Evolutionary conservation across 37 sponge, comb jelly and placozoan species (phyloP).

Genomic region (Beroe forskalii): DNA sequence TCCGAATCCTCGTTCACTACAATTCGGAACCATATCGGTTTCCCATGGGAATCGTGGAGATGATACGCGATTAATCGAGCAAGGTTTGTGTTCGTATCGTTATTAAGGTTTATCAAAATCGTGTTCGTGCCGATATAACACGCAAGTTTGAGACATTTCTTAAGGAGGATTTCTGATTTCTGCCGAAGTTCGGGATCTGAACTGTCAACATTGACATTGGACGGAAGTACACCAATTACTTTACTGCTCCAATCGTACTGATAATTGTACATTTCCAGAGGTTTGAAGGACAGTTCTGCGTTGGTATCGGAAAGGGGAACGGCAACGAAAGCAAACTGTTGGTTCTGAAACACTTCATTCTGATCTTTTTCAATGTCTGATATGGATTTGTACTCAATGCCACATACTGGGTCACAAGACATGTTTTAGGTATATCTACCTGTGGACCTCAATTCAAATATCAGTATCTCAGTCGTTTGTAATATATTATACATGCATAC

Average conservation of each 20-base stretch:
- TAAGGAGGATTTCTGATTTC: slow-evolving; percentile 41
- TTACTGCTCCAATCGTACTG: slow-evolving; percentile 14
- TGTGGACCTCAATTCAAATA: no score
- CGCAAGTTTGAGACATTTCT: slow-evolving; percentile 12
- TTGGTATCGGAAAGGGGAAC: slow-evolving; percentile 12
- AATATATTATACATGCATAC: no score
- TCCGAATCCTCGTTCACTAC: not conserved
- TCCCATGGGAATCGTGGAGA: slow-evolving; percentile 15
- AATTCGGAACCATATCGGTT: slow-evolving; percentile 42
- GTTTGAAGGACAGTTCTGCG: not conserved
- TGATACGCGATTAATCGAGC: slow-evolving; percentile 13
- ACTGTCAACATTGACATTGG: slow-evolving; percentile 47
- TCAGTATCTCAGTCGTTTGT: no score
- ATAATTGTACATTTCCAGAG: slow-evolving; percentile 21
- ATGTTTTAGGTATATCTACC: no score
- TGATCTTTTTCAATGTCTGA: slow-evolving; percentile 45
- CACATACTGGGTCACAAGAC: slow-evolving; percentile 30
- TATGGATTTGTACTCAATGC: slow-evolving; percentile 13
- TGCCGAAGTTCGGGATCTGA: not conserved
- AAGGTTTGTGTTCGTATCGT: slow-evolving; percentile 17
- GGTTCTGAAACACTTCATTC: slow-evolving; percentile 4
- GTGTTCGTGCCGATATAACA: slow-evolving; percentile 48
- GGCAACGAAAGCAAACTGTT: slow-evolving; percentile 23
- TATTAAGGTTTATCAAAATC: not conserved
- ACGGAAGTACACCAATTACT: slow-evolving; percentile 11